phyloP scores from a whole-genome alignment of 2,113 vertebrate species.

The Equus quagga region DNA sequence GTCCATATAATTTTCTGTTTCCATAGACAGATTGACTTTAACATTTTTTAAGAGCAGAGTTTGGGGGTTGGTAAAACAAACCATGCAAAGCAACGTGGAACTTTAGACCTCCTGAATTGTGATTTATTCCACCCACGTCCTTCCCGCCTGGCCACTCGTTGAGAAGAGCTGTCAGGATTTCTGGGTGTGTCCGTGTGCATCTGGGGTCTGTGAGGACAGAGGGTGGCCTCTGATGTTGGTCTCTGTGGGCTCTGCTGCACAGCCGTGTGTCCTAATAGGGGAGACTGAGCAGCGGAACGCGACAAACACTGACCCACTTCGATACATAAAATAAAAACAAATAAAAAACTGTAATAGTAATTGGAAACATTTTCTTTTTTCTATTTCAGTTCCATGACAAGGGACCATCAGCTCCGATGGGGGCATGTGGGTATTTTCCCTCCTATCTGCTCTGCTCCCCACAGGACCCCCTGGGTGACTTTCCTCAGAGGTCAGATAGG shows the following conservation, averaged over 20 bases:
- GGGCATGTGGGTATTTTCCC: not conserved
- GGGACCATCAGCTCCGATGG: not conserved
- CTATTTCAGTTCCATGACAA: not conserved
- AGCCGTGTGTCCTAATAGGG: not conserved
- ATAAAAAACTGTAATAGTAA: not conserved
- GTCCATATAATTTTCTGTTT: constrained; percentile 65
- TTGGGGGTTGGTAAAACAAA: constrained; percentile 38
- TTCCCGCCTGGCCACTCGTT: fast-evolving
- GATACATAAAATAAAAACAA: not conserved
- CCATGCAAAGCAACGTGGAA: not conserved
- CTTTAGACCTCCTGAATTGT: not conserved
- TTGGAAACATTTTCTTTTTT: not conserved
- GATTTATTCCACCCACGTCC: not conserved
- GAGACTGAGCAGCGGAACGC: not conserved
- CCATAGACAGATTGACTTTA: constrained; percentile 5
- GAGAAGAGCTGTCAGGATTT: not conserved
- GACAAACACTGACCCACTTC: not conserved
- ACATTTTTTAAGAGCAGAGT: constrained; percentile 51
- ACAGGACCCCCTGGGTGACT: constrained; percentile 6
- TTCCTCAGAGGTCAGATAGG: constrained; percentile 70
- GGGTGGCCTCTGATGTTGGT: too few relatives aligned
- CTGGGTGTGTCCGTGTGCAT: not conserved
- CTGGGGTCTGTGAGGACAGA: not conserved
- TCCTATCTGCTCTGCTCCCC: not conserved
- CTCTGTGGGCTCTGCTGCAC: not conserved